Base-by-base conservation (phyloP, 2,113 vertebrate genomes). In the Plotosus lineatus region DNA sequence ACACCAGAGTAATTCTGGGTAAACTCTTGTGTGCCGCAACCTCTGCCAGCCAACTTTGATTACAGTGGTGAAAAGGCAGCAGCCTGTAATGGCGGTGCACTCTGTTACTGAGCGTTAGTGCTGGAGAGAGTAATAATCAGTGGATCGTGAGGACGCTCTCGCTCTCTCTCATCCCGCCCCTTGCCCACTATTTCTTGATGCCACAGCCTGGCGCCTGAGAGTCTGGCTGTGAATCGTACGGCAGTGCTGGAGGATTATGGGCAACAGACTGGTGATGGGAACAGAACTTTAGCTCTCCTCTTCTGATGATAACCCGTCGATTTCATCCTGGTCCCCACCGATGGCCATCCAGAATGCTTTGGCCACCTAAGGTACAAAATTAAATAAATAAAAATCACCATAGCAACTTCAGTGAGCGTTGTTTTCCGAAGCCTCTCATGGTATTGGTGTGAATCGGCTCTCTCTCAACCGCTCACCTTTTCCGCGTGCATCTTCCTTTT, bases 301-400 rank as follows among this genome's bases (percentile, higher is more conserved):
- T 1, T 96, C 97, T 0, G 97, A 98, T 60, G 97, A 99, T 78
- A 97, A 91, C 3, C 96, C 95, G 75, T 97, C 97, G 9, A 99
- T 96, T 89, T 99, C 98, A 77, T 99, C 97, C 76, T 95, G 92
- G 90, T 99, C 97, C 40, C 98, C 98, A 68, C 98, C 96, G 4
- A 99, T 98, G 0, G 97, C 98, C 95, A 96, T 98, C 98, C 98
- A 99, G 92, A 99, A 99, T 0, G 97, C 98, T 91, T 98, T 99
- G 86, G 98, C 96, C 82, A 99, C 98, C 98, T 99, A 81, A n/a
- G n/a, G n/a, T n/a, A n/a, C n/a, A n/a, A n/a, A n/a, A n/a, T n/a
- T n/a, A n/a, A n/a, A 44, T 48, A 84, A 71, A 0, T 42, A 28
- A 76, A 15, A 68, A 68, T 55, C 3, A 46, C 15, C 15, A 68